Percentiles rank a stretch among this genome's conserved stretches.
Evolutionary conservation across 2,797 vertebrate species (phyloP).

Genomic region (Pangasius larnaudii): DNA sequence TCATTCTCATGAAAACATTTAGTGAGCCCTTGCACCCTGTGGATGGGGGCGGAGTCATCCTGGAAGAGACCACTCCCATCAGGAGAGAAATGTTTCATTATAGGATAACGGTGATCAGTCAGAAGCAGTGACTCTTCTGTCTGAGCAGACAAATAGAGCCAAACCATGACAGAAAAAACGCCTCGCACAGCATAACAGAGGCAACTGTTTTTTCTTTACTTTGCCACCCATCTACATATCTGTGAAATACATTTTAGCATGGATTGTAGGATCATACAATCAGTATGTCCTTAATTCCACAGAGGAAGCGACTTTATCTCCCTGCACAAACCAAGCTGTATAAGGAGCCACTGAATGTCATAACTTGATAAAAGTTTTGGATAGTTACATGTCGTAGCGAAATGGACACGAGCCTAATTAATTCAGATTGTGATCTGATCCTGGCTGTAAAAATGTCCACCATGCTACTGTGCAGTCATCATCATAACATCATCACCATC

Average conservation of each 20-base stretch:
- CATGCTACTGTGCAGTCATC: not conserved
- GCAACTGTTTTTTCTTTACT: not conserved
- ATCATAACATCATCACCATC: not conserved
- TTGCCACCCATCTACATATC: not conserved
- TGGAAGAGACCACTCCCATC: not conserved
- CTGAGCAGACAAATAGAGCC: too few relatives aligned
- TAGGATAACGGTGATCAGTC: not conserved
- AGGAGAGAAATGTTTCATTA: not conserved
- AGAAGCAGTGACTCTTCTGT: too few relatives aligned
- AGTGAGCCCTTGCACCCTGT: not conserved
- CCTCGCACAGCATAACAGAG: too few relatives aligned
- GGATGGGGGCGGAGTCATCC: too few relatives aligned
- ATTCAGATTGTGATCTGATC: not conserved
- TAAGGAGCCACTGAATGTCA: not conserved
- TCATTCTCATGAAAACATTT: not conserved
- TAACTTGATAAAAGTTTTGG: not conserved
- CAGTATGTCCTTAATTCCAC: not conserved
- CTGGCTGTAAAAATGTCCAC: not conserved
- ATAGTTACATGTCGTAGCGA: not conserved
- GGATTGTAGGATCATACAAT: not conserved
- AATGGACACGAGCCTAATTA: not conserved
- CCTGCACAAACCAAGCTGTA: not conserved
- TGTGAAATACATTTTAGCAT: not conserved
- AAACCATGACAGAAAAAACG: too few relatives aligned
- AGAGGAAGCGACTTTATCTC: not conserved